A percentile compares a stretch with the other conserved stretches of the same genome.
Evolutionary conservation across 2,888 invertebrate species (phyloP).

Genomic region (Plebejus argus): DNA sequence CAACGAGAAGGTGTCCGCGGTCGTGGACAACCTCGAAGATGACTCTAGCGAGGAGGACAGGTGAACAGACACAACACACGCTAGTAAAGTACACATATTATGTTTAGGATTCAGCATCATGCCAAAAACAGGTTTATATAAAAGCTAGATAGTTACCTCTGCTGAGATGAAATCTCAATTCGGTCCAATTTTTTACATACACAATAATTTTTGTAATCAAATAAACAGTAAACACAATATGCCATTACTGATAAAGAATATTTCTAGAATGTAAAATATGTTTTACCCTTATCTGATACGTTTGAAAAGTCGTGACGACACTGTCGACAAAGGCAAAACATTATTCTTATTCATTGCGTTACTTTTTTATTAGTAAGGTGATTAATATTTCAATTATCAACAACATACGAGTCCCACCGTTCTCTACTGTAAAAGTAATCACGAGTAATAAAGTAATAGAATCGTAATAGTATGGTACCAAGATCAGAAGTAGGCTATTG

Average conservation of each 20-base stretch:
- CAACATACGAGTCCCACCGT: neutral
- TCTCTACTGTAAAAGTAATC: neutral
- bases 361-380: neutral
- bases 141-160: constrained; percentile 47
- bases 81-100: constrained; percentile 38
- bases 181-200: neutral
- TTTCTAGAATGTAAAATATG: neutral
- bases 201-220: neutral
- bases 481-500: neutral
- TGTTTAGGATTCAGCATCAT: constrained; percentile 53
- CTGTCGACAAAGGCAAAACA: neutral
- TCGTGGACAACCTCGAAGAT: constrained; percentile 57
- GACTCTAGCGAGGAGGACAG: constrained; percentile 34
- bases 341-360: neutral
- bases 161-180: constrained; percentile 2
- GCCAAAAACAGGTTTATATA: constrained; percentile 55
- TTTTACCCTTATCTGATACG: neutral
- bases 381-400: neutral
- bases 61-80: constrained; percentile 51
- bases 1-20: constrained; percentile 55
- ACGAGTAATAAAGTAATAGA: neutral
- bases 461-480: neutral
- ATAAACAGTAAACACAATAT: neutral
- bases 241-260: neutral
- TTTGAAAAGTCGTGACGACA: neutral